Evolutionary conservation across 2,113 vertebrate genomes (phyloP).

Genomic region (Macquaria australasica): DNA sequence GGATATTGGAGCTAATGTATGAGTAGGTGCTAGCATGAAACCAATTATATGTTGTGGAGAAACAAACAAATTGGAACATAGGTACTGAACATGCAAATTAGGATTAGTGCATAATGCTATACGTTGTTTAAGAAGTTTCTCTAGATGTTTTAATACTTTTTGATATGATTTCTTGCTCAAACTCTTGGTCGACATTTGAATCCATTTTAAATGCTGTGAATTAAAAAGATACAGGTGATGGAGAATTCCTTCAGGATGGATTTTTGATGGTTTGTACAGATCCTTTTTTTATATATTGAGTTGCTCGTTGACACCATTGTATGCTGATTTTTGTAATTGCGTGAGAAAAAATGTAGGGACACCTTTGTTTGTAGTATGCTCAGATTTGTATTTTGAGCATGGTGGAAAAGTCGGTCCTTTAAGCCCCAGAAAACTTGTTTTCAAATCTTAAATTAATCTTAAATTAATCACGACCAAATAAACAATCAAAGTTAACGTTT

Average conservation of each 20-base stretch:
- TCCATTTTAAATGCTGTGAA: neutral
- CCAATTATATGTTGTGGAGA: neutral
- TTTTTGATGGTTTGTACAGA: too few relatives aligned
- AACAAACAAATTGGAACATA: neutral
- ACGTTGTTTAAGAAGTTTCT: neutral
- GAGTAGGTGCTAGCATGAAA: neutral
- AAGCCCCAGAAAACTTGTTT: too few relatives aligned
- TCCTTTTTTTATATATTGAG: too few relatives aligned
- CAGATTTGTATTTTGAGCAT: neutral
- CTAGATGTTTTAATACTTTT: neutral
- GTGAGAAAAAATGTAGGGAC: neutral
- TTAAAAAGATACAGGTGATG: too few relatives aligned
- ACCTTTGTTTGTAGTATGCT: too few relatives aligned
- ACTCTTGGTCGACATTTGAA: too few relatives aligned
- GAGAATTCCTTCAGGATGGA: too few relatives aligned
- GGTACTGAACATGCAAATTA: neutral
- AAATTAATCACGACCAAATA: neutral
- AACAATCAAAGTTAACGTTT: neutral
- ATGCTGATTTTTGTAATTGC: neutral
- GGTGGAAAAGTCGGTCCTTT: too few relatives aligned
- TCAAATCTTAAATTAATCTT: neutral
- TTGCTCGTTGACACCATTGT: neutral
- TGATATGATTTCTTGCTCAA: neutral
- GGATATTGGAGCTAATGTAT: neutral
- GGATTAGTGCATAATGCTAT: neutral